Base-by-base conservation (phyloP, 2,888 invertebrate genomes). In the Amblyjoppa fuscipennis region DNA sequence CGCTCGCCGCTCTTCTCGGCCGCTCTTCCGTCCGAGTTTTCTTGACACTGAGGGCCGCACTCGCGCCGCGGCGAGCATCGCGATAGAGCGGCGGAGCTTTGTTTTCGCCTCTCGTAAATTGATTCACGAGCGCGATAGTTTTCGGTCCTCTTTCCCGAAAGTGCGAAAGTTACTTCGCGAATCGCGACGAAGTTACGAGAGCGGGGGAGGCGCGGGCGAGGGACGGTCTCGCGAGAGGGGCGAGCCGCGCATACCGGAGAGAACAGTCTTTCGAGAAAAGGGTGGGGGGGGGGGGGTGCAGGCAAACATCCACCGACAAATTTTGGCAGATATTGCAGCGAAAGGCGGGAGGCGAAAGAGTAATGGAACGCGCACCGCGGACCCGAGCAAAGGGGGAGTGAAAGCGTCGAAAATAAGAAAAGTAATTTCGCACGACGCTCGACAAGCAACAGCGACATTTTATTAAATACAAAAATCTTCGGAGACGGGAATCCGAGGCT, bases 111-210 rank as follows among this genome's bases (percentile, higher is more conserved):
- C 59, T 74, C 78, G 79, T 79, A 83, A 83, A 83, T 83, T 79
- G 83, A 83, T 83, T 83, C 83, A 83, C 83, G 83, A 79, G 51
- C 69, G 68, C 73, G 79, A 83, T 83, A 79, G 83, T 79, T 59
- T 77, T 71, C n/a, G 53, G 53, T 9, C 11, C 41, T 2, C 2
- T 11, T 25, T 13, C 56, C 68, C 71, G 73, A 78, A 83, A 76
- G 74, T 80, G 61, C 80, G 81, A 86, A 87, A 82, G 80, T 80
- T 81, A 84, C 76, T 75, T 61, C 53, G n/a, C 59, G 49, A 31
- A 38, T 71, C 45, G n/a, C 28, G 84, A 34, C 59, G 83, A 81
- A 85, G 79, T 85, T 76, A 79, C 83, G 81, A 45, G 69, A 38
- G 31, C 25, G 59, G 16, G 49, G 56, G 66, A 28, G 34, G 68